Base-by-base conservation (phyloP, 2,888 invertebrate genomes). In the Meteorus cinctellus region DNA sequence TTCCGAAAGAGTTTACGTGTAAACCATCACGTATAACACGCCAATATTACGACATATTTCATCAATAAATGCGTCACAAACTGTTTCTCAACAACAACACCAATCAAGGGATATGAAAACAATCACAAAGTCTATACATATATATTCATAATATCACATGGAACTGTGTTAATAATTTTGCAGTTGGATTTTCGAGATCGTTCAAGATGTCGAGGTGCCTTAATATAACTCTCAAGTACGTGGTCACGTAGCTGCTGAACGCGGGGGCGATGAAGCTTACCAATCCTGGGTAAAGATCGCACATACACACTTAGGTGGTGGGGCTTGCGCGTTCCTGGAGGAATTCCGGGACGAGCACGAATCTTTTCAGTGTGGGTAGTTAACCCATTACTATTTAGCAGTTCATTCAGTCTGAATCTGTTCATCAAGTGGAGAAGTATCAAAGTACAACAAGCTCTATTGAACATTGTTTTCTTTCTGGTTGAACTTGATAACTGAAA, bases 261-360 rank as follows among this genome's bases (percentile, higher is more conserved):
- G 78, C 76, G 81, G 75, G 79, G 81, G 81, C 80, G 81, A 79
- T 65, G 78, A 71, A 34, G 73, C 66, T 76, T 75, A 74, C 81
- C 79, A 80, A 81, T 81, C 76, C 75, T 78, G 77, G 76, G 70
- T 77, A 77, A 79, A 79, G 78, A 77, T 69, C 70, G 78, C 77
- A 78, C 66, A 55, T 62, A 74, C 74, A 74, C 55, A 59, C 62
- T 68, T 63, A 72, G 19, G 31, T 75, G 79, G 84, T 79, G 82
- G 83, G 84, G 81, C 16, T 63, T 73, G 78, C 34, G 66, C 76
- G 76, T 84, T 86, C 85, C 86, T 84, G 85, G 84, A 86, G 84
- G 85, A 86, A 86, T 82, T 83, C 80, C 82, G 84, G 82, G 83
- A 84, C 81, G 77, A 55, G 51, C 76, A 45, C 72, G 60, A 62